A percentile compares a stretch with the other conserved stretches of the same genome.
These are phyloP conservation scores for Argopecten irradians DNA, from an alignment of 1,140 invertebrate species.

Conservation along the genomic window DNA sequence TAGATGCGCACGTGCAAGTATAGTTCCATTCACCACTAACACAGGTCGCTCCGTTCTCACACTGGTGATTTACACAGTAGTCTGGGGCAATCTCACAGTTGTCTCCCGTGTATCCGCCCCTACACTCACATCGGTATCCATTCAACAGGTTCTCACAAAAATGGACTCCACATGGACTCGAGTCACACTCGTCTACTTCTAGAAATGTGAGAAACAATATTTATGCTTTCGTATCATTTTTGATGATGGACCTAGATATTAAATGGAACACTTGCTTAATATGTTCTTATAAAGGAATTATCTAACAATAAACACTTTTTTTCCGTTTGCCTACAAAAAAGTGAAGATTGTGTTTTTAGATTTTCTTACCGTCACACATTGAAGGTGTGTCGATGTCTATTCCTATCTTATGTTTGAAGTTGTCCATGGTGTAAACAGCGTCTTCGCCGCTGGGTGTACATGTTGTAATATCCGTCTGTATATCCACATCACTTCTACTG, in stretches of 20 bases:
- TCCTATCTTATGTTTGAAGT: neutral
- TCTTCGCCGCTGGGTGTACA: neutral
- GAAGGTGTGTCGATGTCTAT: neutral
- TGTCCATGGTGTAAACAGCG: neutral
- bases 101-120: constrained; percentile 93
- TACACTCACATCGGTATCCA: constrained; percentile 89
- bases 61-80: constrained; percentile 77
- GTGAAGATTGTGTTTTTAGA: no score
- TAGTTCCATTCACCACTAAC: constrained; percentile 47
- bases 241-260: no score
- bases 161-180: constrained; percentile 63
- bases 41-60: constrained; percentile 62
- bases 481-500: neutral
- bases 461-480: neutral
- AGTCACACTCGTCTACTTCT: constrained; percentile 65
- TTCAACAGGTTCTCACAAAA: constrained; percentile 73
- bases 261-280: no score
- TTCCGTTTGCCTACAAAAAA: no score
- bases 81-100: constrained; percentile 93
- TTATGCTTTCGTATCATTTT: no score
- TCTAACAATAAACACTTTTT: no score
- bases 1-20: constrained; percentile 54
- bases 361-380: neutral
- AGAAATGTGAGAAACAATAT: no score
- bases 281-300: no score